Conservation (phyloP, 2,797 vertebrate genomes). For the Aplochiton taeniatus region DNA sequence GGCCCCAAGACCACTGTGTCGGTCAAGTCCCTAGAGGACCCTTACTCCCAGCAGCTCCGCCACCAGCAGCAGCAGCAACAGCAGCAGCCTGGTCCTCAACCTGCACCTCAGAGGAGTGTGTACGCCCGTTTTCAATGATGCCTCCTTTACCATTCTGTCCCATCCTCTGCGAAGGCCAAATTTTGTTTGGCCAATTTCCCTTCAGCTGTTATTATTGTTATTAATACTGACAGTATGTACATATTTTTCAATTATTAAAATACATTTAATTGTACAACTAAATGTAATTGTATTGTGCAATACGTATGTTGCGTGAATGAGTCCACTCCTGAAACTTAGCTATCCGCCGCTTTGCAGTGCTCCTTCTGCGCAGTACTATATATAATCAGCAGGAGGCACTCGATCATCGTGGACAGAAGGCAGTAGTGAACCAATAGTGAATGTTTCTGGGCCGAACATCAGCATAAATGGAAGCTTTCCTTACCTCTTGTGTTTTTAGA, state of each 20-base stretch:
- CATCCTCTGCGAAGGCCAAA: no score
- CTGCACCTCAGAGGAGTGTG: constrained; percentile 80
- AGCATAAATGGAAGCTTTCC: neutral
- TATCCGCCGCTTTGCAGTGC: neutral
- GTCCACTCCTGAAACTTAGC: neutral
- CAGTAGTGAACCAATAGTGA: no score
- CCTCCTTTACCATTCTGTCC: neutral
- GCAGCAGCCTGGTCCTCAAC: constrained; percentile 66
- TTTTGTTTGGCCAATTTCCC: no score
- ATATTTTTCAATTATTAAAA: constrained; percentile 57
- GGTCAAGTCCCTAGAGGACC: constrained; percentile 95
- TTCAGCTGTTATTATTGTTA: no score
- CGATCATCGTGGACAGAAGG: neutral
- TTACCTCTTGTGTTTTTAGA: neutral
- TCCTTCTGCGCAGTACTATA: constrained; percentile 13
- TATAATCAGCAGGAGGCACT: constrained; percentile 51
- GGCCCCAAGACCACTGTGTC: constrained; percentile 92
- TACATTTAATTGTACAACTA: constrained; percentile 16
- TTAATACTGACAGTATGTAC: constrained; percentile 29
- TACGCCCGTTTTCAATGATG: constrained; percentile 81
- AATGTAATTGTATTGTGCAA: no score
- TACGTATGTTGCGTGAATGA: no score
- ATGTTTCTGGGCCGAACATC: no score
- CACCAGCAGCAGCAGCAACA: constrained; percentile 88
- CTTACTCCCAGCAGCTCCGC: constrained; percentile 93